These are phyloP conservation scores for Neuroscelio doddi DNA, from an alignment of 2,888 invertebrate species.

Conservation along the genomic window DNA sequence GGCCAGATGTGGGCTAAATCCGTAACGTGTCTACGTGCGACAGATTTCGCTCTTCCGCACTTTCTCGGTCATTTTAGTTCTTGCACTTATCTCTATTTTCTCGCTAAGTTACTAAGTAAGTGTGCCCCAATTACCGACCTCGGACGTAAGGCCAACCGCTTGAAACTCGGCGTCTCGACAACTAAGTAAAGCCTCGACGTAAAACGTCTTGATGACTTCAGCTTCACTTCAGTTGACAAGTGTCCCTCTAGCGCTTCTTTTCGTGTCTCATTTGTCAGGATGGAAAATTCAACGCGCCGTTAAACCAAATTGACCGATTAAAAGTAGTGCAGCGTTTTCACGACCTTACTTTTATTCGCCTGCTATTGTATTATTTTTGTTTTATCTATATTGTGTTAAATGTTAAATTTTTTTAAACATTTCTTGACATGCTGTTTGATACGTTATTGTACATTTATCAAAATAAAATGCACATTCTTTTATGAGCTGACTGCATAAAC, in stretches of 20 bases:
- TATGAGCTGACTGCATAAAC: no score
- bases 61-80: slow-evolving; percentile 24
- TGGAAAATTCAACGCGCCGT: no score
- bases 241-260: slow-evolving; percentile 25
- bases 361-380: no score
- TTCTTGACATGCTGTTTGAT: no score
- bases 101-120: slow-evolving; percentile 26
- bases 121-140: slow-evolving; percentile 42
- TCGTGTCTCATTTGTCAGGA: slow-evolving; percentile 29
- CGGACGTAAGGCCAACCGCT: slow-evolving; percentile 32
- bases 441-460: no score
- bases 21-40: slow-evolving; percentile 46
- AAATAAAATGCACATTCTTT: no score
- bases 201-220: slow-evolving; percentile 30
- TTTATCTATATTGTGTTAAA: no score
- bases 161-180: slow-evolving; percentile 30
- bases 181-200: slow-evolving; percentile 31
- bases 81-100: slow-evolving; percentile 38
- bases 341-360: no score
- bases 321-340: no score
- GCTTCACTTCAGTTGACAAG: slow-evolving; percentile 21
- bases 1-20: slow-evolving; percentile 66
- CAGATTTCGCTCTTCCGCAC: slow-evolving; percentile 29
- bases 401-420: no score
- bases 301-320: no score